Percentiles rank a stretch among this genome's conserved stretches.
Conservation (phyloP, 2,888 invertebrate genomes). For the Agrilus biguttatus region DNA sequence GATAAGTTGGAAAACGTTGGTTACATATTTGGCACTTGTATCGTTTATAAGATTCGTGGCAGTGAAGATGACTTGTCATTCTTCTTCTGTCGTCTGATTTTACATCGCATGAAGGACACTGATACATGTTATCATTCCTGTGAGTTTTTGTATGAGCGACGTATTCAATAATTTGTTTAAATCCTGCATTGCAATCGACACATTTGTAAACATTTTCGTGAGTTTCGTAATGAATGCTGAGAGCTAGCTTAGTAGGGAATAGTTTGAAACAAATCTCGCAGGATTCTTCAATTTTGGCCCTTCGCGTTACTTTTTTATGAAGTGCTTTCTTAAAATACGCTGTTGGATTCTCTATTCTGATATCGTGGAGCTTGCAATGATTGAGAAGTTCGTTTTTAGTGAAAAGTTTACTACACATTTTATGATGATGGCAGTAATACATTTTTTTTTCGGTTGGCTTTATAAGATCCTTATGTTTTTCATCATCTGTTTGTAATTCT, state of each 20-base stretch:
- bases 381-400: too few species aligned
- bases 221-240: background rate
- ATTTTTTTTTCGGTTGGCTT: too few species aligned
- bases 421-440: too few species aligned
- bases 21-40: constrained; percentile 1
- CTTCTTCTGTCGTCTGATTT: background rate
- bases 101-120: constrained; percentile 3
- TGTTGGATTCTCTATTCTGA: background rate
- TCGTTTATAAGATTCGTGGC: constrained; percentile 1
- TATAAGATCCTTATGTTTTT: too few species aligned
- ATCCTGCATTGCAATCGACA: background rate
- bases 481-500: too few species aligned
- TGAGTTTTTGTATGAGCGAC: background rate
- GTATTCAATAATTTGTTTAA: background rate
- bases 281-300: too few species aligned
- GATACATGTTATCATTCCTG: background rate
- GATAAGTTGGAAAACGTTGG: too few species aligned
- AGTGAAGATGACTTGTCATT: background rate
- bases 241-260: background rate
- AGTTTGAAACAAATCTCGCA: constrained; percentile 5
- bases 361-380: background rate
- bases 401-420: too few species aligned
- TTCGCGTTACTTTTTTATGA: background rate
- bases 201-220: constrained; percentile 2
- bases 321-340: background rate